Conservation (phyloP, 1,140 invertebrate species). For the Solenopsis fugax region DNA sequence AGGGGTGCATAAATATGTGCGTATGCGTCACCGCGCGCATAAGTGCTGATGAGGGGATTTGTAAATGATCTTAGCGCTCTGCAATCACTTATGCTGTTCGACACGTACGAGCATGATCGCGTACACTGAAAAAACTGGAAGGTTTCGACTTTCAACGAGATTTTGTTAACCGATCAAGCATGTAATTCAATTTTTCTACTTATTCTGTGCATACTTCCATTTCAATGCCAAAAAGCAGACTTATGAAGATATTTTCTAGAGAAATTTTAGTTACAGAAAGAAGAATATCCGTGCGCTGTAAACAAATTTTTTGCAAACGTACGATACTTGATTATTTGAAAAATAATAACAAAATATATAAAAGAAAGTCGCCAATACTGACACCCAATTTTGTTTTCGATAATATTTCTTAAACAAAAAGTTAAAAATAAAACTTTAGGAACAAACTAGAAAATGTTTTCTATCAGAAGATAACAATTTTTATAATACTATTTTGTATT, state of each 20-base stretch:
- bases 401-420: no score
- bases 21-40: constrained; percentile 84
- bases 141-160: constrained; percentile 30
- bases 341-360: neutral
- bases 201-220: neutral
- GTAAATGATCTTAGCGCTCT: constrained; percentile 84
- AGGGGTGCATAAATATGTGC: constrained; percentile 84
- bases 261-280: neutral
- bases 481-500: no score
- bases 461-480: no score
- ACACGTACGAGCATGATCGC: constrained; percentile 13
- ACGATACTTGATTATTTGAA: neutral
- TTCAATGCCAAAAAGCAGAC: neutral
- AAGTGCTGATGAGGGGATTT: constrained; percentile 81
- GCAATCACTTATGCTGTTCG: constrained; percentile 81
- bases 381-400: no score
- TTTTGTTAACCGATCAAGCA: constrained; percentile 18
- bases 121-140: constrained; percentile 39
- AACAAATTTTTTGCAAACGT: neutral
- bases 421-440: no score
- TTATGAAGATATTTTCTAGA: neutral
- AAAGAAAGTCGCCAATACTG: no score
- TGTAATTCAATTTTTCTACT: constrained; percentile 25
- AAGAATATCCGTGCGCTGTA: neutral
- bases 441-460: no score